Evolutionary conservation across 2,888 invertebrate genomes (phyloP).

Genomic region (Agelastica alni): DNA sequence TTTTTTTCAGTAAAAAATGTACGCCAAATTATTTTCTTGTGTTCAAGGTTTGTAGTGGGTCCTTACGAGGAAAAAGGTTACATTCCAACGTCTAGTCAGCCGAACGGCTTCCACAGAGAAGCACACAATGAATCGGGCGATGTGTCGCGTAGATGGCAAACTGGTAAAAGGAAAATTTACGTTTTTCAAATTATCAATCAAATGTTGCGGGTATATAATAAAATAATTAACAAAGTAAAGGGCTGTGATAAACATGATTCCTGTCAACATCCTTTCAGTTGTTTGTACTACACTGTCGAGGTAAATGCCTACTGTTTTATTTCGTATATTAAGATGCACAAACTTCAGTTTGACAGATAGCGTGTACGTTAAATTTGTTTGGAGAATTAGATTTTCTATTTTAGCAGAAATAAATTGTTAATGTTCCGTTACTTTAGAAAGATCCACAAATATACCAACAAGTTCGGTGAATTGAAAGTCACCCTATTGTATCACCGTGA

Average conservation of each 20-base stretch:
- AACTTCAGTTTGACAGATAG: too few species aligned
- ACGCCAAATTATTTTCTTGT: too few species aligned
- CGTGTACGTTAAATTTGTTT: too few species aligned
- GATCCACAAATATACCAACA: too few species aligned
- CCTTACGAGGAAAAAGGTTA: conserved; percentile 63
- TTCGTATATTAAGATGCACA: too few species aligned
- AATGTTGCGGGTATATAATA: conserved; percentile 56
- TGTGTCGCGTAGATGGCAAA: conserved; percentile 43
- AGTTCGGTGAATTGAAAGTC: too few species aligned
- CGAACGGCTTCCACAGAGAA: conserved; percentile 44
- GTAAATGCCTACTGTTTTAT: conserved; percentile 45
- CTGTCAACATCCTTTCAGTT: conserved; percentile 69
- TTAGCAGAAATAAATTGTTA: too few species aligned
- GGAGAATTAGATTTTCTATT: too few species aligned
- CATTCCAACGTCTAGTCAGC: conserved; percentile 44
- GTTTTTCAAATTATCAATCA: conserved; percentile 53
- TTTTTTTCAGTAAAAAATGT: too few species aligned
- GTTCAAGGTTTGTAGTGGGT: conserved; percentile 65
- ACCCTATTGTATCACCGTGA: too few species aligned
- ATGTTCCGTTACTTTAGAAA: too few species aligned
- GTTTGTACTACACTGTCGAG: conserved; percentile 62
- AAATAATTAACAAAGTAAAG: conserved; percentile 59
- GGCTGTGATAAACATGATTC: conserved; percentile 57
- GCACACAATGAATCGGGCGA: neutral
- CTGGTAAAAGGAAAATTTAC: conserved; percentile 45